Evolutionary conservation across 2,113 vertebrate species (phyloP).

Genomic region (Dendropsophus ebraccatus): DNA sequence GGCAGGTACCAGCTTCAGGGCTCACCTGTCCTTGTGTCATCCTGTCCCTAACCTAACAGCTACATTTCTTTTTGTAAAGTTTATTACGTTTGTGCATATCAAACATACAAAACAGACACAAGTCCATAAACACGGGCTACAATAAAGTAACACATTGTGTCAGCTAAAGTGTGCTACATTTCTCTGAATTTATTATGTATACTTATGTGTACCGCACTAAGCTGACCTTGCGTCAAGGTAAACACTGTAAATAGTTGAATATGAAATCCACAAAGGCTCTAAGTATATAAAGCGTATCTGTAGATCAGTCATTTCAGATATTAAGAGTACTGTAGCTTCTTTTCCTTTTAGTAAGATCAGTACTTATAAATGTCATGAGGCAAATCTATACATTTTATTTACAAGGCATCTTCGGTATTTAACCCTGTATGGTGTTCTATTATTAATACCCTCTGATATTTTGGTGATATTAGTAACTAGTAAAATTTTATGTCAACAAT

Average conservation of each 20-base stretch:
- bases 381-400: slow-evolving; percentile 22
- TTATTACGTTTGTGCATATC: no score
- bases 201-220: background rate
- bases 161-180: no score
- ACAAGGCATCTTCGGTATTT: background rate
- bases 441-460: background rate
- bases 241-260: background rate
- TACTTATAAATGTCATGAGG: slow-evolving; percentile 2
- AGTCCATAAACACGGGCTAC: no score
- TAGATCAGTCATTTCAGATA: slow-evolving; percentile 8
- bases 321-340: background rate
- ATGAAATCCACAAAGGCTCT: background rate
- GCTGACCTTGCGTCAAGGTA: background rate
- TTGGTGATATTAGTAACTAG: background rate
- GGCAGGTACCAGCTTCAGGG: no score
- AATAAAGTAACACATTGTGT: no score
- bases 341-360: background rate
- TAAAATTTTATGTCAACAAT: background rate
- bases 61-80: no score
- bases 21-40: no score
- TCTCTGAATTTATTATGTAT: background rate
- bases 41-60: no score
- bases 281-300: background rate
- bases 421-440: background rate
- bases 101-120: no score